Percentiles rank a stretch among this genome's conserved stretches.
These are phyloP conservation scores for Melanocharis versteri DNA, from an alignment of 2,113 vertebrate genomes.

Conservation along the genomic window DNA sequence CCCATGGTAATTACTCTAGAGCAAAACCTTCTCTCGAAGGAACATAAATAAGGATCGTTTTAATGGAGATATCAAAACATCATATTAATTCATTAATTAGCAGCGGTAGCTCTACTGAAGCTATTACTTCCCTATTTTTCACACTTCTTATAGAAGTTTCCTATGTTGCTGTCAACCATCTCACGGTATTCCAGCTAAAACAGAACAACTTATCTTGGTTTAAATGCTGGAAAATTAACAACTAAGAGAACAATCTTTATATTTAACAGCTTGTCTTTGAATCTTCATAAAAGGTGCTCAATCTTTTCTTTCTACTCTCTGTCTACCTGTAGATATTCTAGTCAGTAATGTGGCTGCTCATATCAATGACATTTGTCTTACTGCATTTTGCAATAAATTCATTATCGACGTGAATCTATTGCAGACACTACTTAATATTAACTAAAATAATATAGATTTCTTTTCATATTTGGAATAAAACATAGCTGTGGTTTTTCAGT, in stretches of 20 bases:
- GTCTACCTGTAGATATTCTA: background rate
- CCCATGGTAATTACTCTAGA: background rate
- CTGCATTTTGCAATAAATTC: background rate
- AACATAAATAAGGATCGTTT: background rate
- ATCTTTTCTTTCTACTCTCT: background rate
- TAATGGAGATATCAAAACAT: background rate
- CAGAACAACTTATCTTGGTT: background rate
- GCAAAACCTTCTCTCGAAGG: background rate
- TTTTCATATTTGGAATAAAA: background rate
- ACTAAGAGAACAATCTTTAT: background rate
- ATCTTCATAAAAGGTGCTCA: background rate
- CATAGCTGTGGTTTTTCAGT: background rate
- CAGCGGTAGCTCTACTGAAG: background rate
- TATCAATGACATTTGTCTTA: background rate
- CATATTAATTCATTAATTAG: background rate
- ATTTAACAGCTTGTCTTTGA: background rate
- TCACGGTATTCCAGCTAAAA: background rate
- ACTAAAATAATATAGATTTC: background rate
- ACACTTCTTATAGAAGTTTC: background rate
- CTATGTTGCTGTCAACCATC: background rate
- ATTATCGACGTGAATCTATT: background rate
- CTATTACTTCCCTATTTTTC: background rate
- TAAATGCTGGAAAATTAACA: background rate
- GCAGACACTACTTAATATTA: background rate
- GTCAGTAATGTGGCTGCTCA: background rate